Evolutionary conservation across 2,797 vertebrate species (phyloP).

Genomic region (Lagocephalus sceleratus): DNA sequence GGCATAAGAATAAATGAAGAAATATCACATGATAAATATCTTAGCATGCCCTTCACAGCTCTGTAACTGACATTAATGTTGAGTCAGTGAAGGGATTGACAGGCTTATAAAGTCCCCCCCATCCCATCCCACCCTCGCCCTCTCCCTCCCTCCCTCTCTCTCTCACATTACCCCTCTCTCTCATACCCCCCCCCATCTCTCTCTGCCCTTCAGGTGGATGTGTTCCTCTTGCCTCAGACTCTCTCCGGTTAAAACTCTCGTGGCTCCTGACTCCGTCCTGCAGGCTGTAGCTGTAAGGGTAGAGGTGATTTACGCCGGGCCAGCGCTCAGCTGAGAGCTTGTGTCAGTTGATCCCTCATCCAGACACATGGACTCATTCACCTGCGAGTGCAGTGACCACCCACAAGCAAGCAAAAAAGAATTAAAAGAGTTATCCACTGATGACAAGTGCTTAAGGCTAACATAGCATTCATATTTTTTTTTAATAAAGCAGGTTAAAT

Average conservation of each 20-base stretch:
- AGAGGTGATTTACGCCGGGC: conserved; percentile 74
- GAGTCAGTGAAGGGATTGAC: neutral
- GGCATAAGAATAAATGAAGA: no score
- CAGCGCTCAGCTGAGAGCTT: conserved; percentile 53
- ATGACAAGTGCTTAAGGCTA: conserved; percentile 8
- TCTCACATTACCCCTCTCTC: no score
- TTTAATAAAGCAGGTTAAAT: no score
- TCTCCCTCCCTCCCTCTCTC: no score
- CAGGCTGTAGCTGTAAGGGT: conserved; percentile 72
- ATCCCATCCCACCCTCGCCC: no score
- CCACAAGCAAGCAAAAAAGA: conserved; percentile 21
- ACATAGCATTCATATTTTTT: no score
- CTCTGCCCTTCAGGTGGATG: conserved; percentile 45
- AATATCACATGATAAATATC: no score
- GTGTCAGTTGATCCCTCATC: conserved; percentile 75
- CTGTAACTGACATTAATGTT: neutral
- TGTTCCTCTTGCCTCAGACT: conserved; percentile 63
- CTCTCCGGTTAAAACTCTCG: conserved; percentile 74
- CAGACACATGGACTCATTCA: conserved; percentile 57
- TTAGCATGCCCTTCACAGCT: neutral
- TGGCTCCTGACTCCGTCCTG: conserved; percentile 63
- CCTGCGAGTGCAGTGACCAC: conserved; percentile 38
- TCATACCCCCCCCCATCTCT: no score
- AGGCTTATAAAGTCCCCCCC: neutral
- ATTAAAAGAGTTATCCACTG: conserved; percentile 21